phyloP scores from a whole-genome alignment of 2,888 invertebrate genomes.

The Aelia acuminata region DNA sequence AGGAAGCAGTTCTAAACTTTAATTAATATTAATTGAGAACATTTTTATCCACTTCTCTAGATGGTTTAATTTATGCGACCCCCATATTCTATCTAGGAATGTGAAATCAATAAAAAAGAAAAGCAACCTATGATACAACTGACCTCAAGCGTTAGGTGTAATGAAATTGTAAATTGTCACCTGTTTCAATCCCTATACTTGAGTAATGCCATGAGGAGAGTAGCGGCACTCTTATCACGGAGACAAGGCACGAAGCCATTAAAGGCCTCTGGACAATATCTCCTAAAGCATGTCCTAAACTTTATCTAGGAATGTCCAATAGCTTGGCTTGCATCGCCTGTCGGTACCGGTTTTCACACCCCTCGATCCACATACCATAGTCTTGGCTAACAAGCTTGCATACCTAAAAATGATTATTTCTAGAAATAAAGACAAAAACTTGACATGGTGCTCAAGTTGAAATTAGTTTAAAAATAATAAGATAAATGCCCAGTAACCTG shows the following conservation, averaged over 20 bases:
- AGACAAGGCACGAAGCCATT: conserved; percentile 11
- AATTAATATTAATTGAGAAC: no score
- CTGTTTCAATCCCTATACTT: not conserved
- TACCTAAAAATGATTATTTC: not conserved
- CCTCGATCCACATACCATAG: conserved; percentile 6
- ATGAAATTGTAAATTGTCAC: not conserved
- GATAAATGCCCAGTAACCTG: no score
- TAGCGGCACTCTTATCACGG: not conserved
- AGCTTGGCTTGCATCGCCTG: not conserved
- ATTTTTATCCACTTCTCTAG: no score
- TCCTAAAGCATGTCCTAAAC: not conserved
- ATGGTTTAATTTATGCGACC: no score
- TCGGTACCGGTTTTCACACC: conserved; percentile 19
- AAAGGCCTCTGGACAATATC: not conserved
- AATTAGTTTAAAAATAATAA: no score
- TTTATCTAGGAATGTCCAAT: conserved; percentile 20
- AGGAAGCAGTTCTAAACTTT: no score
- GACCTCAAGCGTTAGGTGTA: no score
- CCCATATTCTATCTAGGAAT: no score
- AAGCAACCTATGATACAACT: no score
- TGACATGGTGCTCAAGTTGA: no score
- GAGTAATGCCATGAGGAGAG: not conserved
- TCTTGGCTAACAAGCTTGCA: conserved; percentile 8
- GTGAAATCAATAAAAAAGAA: no score
- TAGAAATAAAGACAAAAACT: not conserved